Evolutionary conservation across 2,113 vertebrate species (phyloP).

Genomic region (Cavia porcellus): DNA sequence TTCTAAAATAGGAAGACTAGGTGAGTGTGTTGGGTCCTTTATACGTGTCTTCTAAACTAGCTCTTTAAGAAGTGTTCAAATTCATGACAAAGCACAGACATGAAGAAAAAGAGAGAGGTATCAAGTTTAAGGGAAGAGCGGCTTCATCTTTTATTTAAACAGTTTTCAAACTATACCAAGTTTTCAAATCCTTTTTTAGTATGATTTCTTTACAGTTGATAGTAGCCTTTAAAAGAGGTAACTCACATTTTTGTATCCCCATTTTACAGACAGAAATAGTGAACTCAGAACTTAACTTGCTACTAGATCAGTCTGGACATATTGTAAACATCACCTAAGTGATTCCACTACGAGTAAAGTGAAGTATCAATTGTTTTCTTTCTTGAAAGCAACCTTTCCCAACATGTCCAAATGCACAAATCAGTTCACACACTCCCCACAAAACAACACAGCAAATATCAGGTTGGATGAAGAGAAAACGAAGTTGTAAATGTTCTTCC

Average conservation of each 20-base stretch:
- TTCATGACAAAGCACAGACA: background rate
- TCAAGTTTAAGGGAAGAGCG: background rate
- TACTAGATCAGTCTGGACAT: background rate
- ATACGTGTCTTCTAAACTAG: background rate
- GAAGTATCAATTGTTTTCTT: background rate
- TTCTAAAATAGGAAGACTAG: slow-evolving; percentile 4
- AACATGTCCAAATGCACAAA: background rate
- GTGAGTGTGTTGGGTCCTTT: background rate
- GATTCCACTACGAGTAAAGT: background rate
- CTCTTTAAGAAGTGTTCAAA: slow-evolving; percentile 15
- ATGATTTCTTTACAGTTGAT: background rate
- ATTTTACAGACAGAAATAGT: slow-evolving; percentile 16
- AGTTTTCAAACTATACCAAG: background rate
- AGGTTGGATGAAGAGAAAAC: background rate
- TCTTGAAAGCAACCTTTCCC: background rate
- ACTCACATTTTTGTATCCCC: background rate
- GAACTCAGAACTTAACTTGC: background rate
- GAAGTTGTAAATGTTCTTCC: background rate
- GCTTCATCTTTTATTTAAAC: slow-evolving; percentile 53
- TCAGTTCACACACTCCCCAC: background rate
- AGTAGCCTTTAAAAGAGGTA: background rate
- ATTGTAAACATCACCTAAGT: background rate
- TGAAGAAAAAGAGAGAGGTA: background rate
- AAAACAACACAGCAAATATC: background rate
- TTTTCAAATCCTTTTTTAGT: slow-evolving; percentile 6